A percentile compares a stretch with the other conserved stretches of the same genome.
Evolutionary conservation across 1,140 invertebrate species (phyloP).

Genomic region (Ceratoteleas bidentatus): DNA sequence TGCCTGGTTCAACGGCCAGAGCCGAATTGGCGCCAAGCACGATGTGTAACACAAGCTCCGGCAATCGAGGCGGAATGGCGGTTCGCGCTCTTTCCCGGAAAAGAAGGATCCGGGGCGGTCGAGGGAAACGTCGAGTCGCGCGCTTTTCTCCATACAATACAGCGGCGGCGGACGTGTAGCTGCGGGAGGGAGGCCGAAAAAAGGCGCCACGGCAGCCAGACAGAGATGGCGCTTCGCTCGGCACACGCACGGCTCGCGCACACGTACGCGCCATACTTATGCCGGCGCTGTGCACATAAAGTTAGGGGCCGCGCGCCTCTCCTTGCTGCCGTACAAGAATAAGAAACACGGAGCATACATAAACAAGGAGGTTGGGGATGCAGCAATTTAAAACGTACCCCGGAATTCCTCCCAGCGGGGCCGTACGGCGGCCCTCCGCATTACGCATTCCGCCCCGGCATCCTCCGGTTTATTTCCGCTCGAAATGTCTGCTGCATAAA

Average conservation of each 20-base stretch:
- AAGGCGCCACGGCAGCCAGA: conserved; percentile 5
- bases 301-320: conserved; percentile 71
- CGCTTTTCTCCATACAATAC: conserved; percentile 75
- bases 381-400: conserved; percentile 83
- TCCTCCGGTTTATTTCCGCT: conserved; percentile 69
- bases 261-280: conserved; percentile 79
- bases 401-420: conserved; percentile 82
- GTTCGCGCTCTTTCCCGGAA: conserved; percentile 19
- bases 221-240: too few species aligned
- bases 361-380: conserved; percentile 82
- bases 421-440: conserved; percentile 80
- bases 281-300: conserved; percentile 79
- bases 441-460: conserved; percentile 79
- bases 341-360: conserved; percentile 82
- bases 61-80: conserved; percentile 40
- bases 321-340: conserved; percentile 80
- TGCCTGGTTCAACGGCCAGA: background rate
- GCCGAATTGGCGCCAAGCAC: conserved; percentile 32
- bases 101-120: conserved; percentile 29
- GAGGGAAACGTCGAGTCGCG: conserved; percentile 71
- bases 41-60: conserved; percentile 31
- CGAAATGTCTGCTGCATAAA: conserved; percentile 71
- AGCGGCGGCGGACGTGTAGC: conserved; percentile 48
- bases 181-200: conserved; percentile 13
- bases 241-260: conserved; percentile 53